Conservation (phyloP, 2,113 vertebrate species). For the Todiramphus saurophagus region DNA sequence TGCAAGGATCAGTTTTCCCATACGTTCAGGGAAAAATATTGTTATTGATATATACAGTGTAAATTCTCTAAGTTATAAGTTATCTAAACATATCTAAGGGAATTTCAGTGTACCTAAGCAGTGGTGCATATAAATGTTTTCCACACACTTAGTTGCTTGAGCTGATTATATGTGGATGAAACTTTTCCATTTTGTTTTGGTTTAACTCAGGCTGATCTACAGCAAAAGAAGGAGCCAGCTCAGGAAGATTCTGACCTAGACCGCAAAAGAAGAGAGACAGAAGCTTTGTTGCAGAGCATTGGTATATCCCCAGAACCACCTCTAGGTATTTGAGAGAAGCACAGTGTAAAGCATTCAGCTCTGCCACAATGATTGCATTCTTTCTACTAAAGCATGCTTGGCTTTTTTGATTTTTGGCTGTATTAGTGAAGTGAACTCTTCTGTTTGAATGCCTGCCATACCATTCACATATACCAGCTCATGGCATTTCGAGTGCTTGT, state of each 20-base stretch:
- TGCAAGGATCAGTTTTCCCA: not conserved
- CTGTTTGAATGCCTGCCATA: slow-evolving; percentile 52
- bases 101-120: not conserved
- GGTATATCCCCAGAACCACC: slow-evolving; percentile 96
- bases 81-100: not conserved
- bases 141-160: not conserved
- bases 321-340: slow-evolving; percentile 81
- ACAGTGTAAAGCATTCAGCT: slow-evolving; percentile 27
- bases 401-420: slow-evolving; percentile 58
- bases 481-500: slow-evolving; percentile 31
- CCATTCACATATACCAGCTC: slow-evolving; percentile 28
- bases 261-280: slow-evolving; percentile 94
- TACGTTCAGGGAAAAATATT: not conserved
- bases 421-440: slow-evolving; percentile 50
- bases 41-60: not conserved
- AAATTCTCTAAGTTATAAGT: not conserved
- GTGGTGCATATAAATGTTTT: not conserved
- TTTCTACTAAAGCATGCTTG: slow-evolving; percentile 51
- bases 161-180: not conserved
- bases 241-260: slow-evolving; percentile 93
- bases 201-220: slow-evolving; percentile 79
- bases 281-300: slow-evolving; percentile 95
- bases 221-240: slow-evolving; percentile 88
- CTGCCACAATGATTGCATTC: slow-evolving; percentile 3
- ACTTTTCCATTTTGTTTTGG: not conserved